Percentiles rank a stretch among this genome's conserved stretches.
These are phyloP conservation scores for Tretioscincus oriximinensis DNA, from an alignment of 2,113 vertebrate species.

Conservation along the genomic window DNA sequence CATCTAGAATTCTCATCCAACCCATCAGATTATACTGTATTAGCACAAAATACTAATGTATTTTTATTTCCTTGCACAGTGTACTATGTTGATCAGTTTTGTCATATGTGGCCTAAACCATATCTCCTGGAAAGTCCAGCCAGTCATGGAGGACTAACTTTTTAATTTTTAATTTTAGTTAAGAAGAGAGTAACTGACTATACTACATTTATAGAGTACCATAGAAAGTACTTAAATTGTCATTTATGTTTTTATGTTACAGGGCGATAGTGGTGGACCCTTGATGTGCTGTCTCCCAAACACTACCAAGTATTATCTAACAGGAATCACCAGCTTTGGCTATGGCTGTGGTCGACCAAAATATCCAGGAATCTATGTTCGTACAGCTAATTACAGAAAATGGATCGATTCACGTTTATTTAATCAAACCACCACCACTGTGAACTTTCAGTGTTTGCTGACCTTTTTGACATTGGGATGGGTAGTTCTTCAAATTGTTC, in stretches of 20 bases:
- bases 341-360: slow-evolving; percentile 61
- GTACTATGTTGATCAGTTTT: too few relatives aligned
- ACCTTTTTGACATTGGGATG: rapidly evolving
- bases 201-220: neutral
- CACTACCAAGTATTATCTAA: slow-evolving; percentile 40
- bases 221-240: neutral
- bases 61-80: too few relatives aligned
- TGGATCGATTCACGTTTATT: slow-evolving; percentile 44
- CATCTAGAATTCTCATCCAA: too few relatives aligned
- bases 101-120: too few relatives aligned
- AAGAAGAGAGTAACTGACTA: too few relatives aligned
- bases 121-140: too few relatives aligned
- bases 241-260: neutral
- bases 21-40: too few relatives aligned
- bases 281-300: slow-evolving; percentile 61
- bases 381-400: slow-evolving; percentile 8
- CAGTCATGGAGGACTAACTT: too few relatives aligned
- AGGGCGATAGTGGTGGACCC: slow-evolving; percentile 77
- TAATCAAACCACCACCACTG: rapidly evolving
- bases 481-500: rapidly evolving
- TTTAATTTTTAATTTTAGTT: too few relatives aligned
- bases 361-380: slow-evolving; percentile 71
- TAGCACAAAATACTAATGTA: too few relatives aligned
- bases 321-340: slow-evolving; percentile 72
- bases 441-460: rapidly evolving